Percentiles rank a stretch among this genome's conserved stretches.
phyloP scores from a whole-genome alignment of 2,113 vertebrate species.

The Hippotragus niger region DNA sequence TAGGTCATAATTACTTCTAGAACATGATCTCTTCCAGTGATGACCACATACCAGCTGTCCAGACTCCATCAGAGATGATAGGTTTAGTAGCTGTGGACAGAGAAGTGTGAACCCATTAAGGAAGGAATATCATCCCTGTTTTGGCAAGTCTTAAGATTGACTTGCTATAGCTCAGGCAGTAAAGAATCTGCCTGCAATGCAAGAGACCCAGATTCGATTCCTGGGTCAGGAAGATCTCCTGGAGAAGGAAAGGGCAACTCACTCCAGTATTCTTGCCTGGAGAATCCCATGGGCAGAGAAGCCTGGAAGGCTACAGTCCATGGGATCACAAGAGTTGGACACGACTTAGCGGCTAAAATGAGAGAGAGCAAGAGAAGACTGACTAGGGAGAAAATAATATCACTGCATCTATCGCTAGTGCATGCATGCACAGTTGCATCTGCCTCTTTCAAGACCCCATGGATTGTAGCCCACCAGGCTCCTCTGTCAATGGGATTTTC shows the following conservation, averaged over 20 bases:
- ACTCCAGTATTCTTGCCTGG: neutral
- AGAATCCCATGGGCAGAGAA: neutral
- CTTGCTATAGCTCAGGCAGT: neutral
- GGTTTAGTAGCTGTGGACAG: neutral
- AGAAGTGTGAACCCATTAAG: neutral
- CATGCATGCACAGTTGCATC: neutral
- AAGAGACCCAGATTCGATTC: neutral
- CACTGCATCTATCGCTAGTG: neutral
- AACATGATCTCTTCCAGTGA: neutral
- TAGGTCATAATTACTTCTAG: neutral
- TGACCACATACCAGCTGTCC: neutral
- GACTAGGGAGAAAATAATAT: neutral
- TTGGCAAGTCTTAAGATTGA: neutral
- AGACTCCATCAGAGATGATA: neutral
- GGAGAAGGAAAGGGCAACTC: neutral
- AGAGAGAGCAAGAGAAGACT: neutral
- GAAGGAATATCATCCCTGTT: neutral
- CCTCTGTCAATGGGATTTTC: neutral
- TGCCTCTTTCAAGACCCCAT: neutral
- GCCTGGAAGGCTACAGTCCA: neutral
- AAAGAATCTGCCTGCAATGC: neutral
- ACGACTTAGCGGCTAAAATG: fast-evolving
- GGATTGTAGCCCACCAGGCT: neutral
- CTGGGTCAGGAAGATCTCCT: neutral
- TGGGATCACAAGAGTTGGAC: neutral